Conservation (phyloP, 1,140 invertebrate genomes). For the Oncopodura yosiiana region DNA sequence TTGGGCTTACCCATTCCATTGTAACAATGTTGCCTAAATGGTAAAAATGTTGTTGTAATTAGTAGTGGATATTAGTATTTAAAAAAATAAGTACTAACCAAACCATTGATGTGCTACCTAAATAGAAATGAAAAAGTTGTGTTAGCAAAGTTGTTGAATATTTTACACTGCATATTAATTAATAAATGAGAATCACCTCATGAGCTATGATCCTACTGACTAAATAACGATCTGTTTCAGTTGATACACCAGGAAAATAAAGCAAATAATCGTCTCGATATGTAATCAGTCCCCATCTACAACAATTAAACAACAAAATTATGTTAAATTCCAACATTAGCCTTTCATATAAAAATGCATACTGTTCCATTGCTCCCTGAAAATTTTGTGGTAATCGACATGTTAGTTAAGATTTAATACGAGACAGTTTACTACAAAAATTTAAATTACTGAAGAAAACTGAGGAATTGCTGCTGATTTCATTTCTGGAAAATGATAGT, state of each 20-base stretch:
- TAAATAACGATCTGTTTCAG: neutral
- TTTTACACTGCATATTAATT: too few species aligned
- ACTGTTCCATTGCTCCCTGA: constrained; percentile 37
- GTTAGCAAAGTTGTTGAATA: too few species aligned
- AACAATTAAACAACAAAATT: neutral
- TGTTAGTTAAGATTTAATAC: too few species aligned
- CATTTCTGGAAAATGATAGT: constrained; percentile 43
- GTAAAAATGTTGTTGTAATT: too few species aligned
- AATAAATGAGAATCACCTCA: constrained; percentile 9
- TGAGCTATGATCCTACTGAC: constrained; percentile 1
- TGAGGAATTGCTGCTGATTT: constrained; percentile 52
- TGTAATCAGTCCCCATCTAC: constrained; percentile 8
- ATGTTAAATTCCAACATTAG: constrained; percentile 1
- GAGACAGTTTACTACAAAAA: too few species aligned
- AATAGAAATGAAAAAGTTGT: too few species aligned
- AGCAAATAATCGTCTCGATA: constrained; percentile 4
- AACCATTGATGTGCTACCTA: too few species aligned
- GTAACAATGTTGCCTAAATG: too few species aligned
- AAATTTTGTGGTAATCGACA: too few species aligned
- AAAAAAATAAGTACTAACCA: too few species aligned
- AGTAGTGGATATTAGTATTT: too few species aligned
- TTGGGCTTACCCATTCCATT: too few species aligned
- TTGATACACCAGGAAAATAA: constrained; percentile 3
- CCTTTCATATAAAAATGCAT: constrained; percentile 11
- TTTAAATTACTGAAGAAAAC: constrained; percentile 47